Percentiles rank a stretch among this genome's conserved stretches.
Evolutionary conservation across 35 echinoderm and acorn worm genomes (phyloP).

Genomic region (Lytechinus variegatus): DNA sequence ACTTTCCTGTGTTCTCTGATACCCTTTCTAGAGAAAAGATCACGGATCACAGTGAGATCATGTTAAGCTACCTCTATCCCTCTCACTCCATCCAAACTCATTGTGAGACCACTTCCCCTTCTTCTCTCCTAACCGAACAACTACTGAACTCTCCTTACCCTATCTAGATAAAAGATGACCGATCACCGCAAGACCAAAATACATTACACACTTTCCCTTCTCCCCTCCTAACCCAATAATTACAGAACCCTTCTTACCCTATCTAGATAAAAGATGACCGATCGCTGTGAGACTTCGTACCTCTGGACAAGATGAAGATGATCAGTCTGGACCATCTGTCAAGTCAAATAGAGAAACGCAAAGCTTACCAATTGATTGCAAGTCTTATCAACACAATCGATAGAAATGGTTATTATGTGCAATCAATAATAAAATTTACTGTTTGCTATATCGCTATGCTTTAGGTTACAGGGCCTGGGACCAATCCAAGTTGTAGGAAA

Average conservation of each 20-base stretch:
- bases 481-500: too few relatives aligned
- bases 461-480: too few relatives aligned
- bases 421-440: too few relatives aligned
- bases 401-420: too few relatives aligned
- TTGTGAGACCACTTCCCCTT: too few relatives aligned
- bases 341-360: not conserved
- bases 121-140: not conserved
- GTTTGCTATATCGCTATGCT: too few relatives aligned
- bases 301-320: slow-evolving; percentile 53
- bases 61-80: not conserved
- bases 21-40: slow-evolving; percentile 65
- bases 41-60: not conserved
- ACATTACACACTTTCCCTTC: not conserved
- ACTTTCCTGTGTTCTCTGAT: too few relatives aligned
- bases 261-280: slow-evolving; percentile 87
- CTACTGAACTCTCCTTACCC: too few relatives aligned
- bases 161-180: too few relatives aligned
- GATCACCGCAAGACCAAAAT: too few relatives aligned
- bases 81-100: not conserved
- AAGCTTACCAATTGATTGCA: not conserved
- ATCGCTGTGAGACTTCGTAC: slow-evolving; percentile 75
- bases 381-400: too few relatives aligned
- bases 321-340: slow-evolving; percentile 44
- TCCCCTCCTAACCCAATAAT: not conserved
- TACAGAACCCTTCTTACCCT: slow-evolving; percentile 35